phyloP scores from a whole-genome alignment of 2,797 vertebrate genomes.

The Poecilia picta region DNA sequence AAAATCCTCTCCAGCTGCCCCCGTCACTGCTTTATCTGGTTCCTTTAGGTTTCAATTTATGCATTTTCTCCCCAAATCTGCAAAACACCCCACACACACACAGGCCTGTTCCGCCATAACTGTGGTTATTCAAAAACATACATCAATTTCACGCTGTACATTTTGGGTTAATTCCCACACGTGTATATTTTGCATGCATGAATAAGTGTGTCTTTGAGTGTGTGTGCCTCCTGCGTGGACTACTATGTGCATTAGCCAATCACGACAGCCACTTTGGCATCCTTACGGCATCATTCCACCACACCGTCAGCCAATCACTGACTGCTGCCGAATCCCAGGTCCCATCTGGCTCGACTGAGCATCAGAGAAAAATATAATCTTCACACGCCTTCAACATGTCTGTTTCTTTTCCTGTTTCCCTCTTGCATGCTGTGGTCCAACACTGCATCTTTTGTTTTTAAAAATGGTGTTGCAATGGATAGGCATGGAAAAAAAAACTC shows the following conservation, averaged over 20 bases:
- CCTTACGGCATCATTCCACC: slow-evolving; percentile 76
- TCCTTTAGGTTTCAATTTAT: slow-evolving; percentile 45
- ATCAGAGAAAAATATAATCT: slow-evolving; percentile 31
- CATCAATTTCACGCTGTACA: not conserved
- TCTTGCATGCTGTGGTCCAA: slow-evolving; percentile 9
- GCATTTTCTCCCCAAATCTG: slow-evolving; percentile 41
- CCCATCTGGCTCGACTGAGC: slow-evolving; percentile 60
- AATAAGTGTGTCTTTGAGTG: slow-evolving; percentile 15
- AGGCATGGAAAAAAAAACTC: not conserved
- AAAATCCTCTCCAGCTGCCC: not conserved
- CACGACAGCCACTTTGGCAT: slow-evolving; percentile 45
- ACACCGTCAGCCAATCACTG: slow-evolving; percentile 69
- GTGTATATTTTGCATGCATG: slow-evolving; percentile 24
- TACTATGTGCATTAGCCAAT: slow-evolving; percentile 61
- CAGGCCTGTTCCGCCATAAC: not conserved
- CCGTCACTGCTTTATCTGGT: slow-evolving; percentile 7
- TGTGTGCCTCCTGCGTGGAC: slow-evolving; percentile 19
- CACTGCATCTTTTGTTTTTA: not conserved
- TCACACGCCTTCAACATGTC: slow-evolving; percentile 39
- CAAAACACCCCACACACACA: slow-evolving; percentile 20
- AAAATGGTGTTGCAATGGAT: not conserved
- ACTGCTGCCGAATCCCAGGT: slow-evolving; percentile 55
- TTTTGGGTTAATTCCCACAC: not conserved
- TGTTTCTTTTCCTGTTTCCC: slow-evolving; percentile 2
- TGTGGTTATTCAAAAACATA: not conserved